Percentiles rank a stretch among this genome's conserved stretches.
Conservation (phyloP, 2,113 vertebrate species). For the Sylvilagus bachmani region DNA sequence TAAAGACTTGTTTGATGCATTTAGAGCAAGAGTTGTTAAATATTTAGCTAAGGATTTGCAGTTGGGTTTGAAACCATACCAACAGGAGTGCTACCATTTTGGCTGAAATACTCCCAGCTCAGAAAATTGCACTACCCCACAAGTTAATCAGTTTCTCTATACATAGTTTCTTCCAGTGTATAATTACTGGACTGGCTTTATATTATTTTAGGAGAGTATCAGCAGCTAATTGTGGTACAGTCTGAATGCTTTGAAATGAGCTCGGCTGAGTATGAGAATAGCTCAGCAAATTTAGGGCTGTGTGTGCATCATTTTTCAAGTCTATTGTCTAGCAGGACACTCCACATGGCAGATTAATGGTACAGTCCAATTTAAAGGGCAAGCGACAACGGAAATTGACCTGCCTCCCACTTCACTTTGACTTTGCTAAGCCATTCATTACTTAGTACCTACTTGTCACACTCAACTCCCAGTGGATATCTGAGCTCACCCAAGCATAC, state of each 20-base stretch:
- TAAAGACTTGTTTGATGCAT: background rate
- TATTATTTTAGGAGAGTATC: constrained; percentile 79
- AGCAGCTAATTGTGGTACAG: constrained; percentile 80
- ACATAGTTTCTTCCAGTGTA: constrained; percentile 72
- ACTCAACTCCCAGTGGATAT: background rate
- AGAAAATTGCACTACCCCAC: constrained; percentile 14
- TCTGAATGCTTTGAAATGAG: constrained; percentile 81
- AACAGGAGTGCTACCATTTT: background rate
- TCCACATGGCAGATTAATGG: constrained; percentile 34
- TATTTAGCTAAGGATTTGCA: constrained; percentile 9
- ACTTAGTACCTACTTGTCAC: background rate
- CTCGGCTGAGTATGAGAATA: constrained; percentile 67
- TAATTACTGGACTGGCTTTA: constrained; percentile 81
- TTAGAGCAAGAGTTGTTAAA: background rate
- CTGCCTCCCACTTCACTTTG: background rate
- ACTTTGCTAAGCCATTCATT: background rate
- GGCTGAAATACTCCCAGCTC: constrained; percentile 34
- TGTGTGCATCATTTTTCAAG: constrained; percentile 50
- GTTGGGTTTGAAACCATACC: constrained; percentile 7
- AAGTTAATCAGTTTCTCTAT: constrained; percentile 77
- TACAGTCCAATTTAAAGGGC: background rate
- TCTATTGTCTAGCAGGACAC: constrained; percentile 65
- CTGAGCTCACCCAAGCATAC: background rate
- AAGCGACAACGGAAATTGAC: background rate
- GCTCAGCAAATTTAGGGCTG: constrained; percentile 72